phyloP scores from a whole-genome alignment of 2,888 invertebrate genomes.

The Dicranocentrus wangi region DNA sequence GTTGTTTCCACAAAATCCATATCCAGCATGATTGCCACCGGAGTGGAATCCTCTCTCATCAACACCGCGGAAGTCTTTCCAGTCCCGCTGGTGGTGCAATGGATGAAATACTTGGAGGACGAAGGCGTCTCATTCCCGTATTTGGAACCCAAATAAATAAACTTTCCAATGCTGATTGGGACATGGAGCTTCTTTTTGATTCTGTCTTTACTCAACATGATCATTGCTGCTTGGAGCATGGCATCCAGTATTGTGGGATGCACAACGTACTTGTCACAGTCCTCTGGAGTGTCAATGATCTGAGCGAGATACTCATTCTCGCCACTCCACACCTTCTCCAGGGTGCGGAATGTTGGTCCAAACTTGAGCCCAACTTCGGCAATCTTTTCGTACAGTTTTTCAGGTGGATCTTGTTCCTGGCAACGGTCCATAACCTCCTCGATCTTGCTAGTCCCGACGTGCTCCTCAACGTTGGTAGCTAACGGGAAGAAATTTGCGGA shows the following conservation, averaged over 20 bases:
- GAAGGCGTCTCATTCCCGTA: neutral
- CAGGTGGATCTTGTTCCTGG: constrained; percentile 24
- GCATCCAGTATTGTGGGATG: constrained; percentile 65
- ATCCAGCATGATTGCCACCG: constrained; percentile 41
- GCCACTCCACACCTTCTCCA: constrained; percentile 45
- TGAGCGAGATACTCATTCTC: constrained; percentile 23
- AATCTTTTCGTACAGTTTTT: constrained; percentile 50
- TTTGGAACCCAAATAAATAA: constrained; percentile 41
- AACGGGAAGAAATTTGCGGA: constrained; percentile 40
- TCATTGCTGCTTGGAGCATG: constrained; percentile 63
- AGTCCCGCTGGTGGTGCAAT: constrained; percentile 33
- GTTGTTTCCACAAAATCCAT: constrained; percentile 60
- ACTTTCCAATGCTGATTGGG: constrained; percentile 60
- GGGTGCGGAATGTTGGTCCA: constrained; percentile 47
- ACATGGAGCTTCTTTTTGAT: constrained; percentile 58
- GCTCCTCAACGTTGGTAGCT: constrained; percentile 36
- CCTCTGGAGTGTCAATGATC: constrained; percentile 33
- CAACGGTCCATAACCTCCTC: constrained; percentile 18
- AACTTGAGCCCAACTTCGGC: constrained; percentile 47
- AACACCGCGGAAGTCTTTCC: constrained; percentile 27
- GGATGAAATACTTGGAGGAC: constrained; percentile 28
- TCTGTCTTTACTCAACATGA: constrained; percentile 33
- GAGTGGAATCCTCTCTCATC: constrained; percentile 27
- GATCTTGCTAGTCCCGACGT: constrained; percentile 1
- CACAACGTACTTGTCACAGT: constrained; percentile 48